phyloP scores from a whole-genome alignment of 2,797 vertebrate species.

The Rhadinocentrus ornatus region DNA sequence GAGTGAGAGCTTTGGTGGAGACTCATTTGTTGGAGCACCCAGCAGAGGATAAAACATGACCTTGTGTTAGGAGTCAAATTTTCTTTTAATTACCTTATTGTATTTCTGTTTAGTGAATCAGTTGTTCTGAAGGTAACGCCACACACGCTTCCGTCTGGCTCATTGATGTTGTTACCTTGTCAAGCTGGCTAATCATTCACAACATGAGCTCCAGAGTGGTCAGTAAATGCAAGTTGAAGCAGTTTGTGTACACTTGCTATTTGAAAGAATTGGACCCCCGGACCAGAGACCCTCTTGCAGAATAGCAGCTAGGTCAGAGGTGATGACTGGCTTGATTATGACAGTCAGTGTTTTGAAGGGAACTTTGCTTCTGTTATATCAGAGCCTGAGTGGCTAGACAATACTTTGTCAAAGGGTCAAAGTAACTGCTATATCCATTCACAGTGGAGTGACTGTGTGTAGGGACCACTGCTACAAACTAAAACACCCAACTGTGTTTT shows the following conservation, averaged over 20 bases:
- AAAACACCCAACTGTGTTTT: conserved; percentile 69
- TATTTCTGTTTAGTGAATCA: not conserved
- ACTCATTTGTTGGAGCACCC: conserved; percentile 11
- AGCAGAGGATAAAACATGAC: conserved; percentile 10
- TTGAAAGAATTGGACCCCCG: conserved; percentile 72
- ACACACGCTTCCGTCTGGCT: conserved; percentile 17
- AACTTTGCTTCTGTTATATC: conserved; percentile 75
- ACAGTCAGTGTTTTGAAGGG: conserved; percentile 52
- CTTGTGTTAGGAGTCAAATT: conserved; percentile 9
- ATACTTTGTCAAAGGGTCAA: conserved; percentile 74
- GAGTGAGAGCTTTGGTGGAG: conserved; percentile 12
- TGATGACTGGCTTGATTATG: conserved; percentile 63
- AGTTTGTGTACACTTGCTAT: conserved; percentile 62
- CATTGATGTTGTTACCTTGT: conserved; percentile 60
- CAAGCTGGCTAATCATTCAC: conserved; percentile 75
- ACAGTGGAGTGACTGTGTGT: conserved; percentile 43
- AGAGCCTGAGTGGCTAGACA: conserved; percentile 69
- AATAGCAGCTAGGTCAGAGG: conserved; percentile 38
- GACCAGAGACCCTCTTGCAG: conserved; percentile 23
- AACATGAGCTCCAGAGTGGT: conserved; percentile 37
- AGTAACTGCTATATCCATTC: conserved; percentile 65
- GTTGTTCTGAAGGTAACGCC: not conserved
- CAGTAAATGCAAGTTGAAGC: conserved; percentile 61
- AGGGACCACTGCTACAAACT: conserved; percentile 48
- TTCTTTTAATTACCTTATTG: not conserved